phyloP scores from a whole-genome alignment of 35 echinoderm and acorn worm species.

The Apostichopus californicus region DNA sequence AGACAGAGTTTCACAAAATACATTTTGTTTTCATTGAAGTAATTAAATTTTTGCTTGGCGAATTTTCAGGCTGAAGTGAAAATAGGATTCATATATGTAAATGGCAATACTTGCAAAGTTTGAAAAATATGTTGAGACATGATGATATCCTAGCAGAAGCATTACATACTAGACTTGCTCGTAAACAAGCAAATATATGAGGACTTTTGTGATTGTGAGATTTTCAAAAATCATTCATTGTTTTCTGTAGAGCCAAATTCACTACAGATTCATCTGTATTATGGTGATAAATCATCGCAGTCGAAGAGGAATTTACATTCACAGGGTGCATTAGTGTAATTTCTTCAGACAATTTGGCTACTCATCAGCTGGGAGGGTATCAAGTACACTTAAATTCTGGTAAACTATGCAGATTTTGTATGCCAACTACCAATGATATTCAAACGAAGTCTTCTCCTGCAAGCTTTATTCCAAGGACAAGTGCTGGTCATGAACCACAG shows the following conservation, averaged over 20 bases:
- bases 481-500: not conserved
- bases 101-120: not conserved
- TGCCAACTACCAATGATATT: not conserved
- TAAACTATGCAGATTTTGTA: slow-evolving; percentile 24
- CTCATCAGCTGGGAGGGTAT: slow-evolving; percentile 37
- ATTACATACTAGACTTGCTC: not conserved
- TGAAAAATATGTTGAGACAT: slow-evolving; percentile 8
- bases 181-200: not conserved
- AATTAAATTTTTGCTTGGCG: not conserved
- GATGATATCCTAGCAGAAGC: slow-evolving; percentile 19
- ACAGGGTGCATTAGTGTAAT: not conserved
- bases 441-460: not conserved
- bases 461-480: not conserved
- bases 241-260: slow-evolving; percentile 16
- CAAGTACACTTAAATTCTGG: slow-evolving; percentile 9
- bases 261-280: slow-evolving; percentile 29
- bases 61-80: not conserved
- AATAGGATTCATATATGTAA: not conserved
- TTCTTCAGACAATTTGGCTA: slow-evolving; percentile 5
- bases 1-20: not conserved
- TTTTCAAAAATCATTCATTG: not conserved
- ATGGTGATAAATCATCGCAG: not conserved
- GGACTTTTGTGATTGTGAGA: slow-evolving; percentile 17
- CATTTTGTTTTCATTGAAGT: not conserved
- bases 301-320: slow-evolving; percentile 15